Conservation (phyloP, 2,797 vertebrate genomes). For the Eulemur coronatus region DNA sequence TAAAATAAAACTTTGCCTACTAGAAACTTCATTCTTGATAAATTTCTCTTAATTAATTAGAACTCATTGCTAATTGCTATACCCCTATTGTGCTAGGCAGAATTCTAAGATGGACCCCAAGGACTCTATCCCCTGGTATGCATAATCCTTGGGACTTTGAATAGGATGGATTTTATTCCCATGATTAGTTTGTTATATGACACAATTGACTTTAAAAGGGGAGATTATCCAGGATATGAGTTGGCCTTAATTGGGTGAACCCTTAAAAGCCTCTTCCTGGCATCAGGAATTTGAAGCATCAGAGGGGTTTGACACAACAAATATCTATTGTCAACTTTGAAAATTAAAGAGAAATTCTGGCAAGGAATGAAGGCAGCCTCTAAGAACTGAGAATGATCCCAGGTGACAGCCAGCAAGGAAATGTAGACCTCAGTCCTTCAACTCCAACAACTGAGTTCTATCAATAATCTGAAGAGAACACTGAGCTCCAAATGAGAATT, state of each 20-base stretch:
- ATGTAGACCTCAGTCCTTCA: not conserved
- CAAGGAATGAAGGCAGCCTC: not conserved
- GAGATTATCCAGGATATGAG: not conserved
- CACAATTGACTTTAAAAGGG: not conserved
- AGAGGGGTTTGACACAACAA: not conserved
- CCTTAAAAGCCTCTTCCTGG: not conserved
- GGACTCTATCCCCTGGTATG: not conserved
- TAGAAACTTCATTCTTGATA: constrained; percentile 15
- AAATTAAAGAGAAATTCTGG: not conserved
- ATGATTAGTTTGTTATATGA: not conserved
- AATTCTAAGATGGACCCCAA: not conserved
- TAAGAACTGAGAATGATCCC: not conserved
- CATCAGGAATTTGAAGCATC: not conserved
- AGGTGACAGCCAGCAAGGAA: not conserved
- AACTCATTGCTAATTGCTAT: not conserved
- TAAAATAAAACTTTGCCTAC: not conserved
- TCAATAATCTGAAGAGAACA: not conserved
- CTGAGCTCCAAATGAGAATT: not conserved
- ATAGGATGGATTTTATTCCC: not conserved
- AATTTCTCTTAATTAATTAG: not conserved
- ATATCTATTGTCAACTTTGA: not conserved
- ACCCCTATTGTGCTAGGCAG: not conserved
- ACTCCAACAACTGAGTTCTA: not conserved
- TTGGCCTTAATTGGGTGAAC: not conserved
- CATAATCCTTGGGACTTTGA: not conserved